A percentile compares a stretch with the other conserved stretches of the same genome.
Conservation (phyloP, 2,113 vertebrate genomes). For the Neolamprologus devosi region DNA sequence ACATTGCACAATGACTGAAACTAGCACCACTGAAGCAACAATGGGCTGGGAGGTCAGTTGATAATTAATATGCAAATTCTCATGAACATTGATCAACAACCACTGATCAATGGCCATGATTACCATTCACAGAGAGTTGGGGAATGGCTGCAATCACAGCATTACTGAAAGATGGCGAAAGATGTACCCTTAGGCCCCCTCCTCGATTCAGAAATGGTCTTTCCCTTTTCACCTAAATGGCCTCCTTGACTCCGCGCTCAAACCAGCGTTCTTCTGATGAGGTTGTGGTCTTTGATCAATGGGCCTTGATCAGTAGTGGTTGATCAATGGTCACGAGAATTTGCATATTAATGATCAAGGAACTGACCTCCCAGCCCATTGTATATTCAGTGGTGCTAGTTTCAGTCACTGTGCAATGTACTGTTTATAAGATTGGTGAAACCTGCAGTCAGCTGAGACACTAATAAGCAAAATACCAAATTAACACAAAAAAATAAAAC, state of each 20-base stretch:
- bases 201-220: rapidly evolving
- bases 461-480: not conserved
- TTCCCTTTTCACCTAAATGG: not conserved
- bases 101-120: not conserved
- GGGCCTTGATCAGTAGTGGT: not conserved
- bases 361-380: not conserved
- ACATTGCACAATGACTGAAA: not conserved
- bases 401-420: not conserved
- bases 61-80: not conserved
- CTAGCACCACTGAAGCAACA: not conserved
- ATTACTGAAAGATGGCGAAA: rapidly evolving
- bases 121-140: not conserved
- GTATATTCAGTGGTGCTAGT: not conserved
- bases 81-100: not conserved
- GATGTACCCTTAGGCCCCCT: not conserved
- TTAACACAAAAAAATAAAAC: not conserved
- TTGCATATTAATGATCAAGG: not conserved
- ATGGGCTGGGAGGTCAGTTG: not conserved
- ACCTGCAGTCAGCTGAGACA: not conserved
- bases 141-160: not conserved
- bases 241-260: rapidly evolving
- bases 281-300: not conserved
- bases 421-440: not conserved
- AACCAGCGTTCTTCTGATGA: not conserved
- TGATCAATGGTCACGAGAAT: not conserved